Conservation (phyloP, 2,113 vertebrate species). For the Amphilophus citrinellus region DNA sequence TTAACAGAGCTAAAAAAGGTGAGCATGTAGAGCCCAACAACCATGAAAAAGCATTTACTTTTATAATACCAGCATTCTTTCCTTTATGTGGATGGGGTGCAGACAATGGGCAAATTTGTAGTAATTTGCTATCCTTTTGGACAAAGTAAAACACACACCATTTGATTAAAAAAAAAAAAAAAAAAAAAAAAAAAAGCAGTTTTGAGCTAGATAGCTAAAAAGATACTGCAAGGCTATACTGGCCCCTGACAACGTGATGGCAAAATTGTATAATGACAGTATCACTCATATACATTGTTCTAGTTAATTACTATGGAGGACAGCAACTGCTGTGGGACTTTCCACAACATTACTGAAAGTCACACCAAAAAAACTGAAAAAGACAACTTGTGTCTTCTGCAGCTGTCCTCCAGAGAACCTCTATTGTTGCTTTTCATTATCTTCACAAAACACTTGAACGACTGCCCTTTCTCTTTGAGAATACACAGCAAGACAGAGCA, state of each 20-base stretch:
- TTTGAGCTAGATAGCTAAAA: not conserved
- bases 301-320: not conserved
- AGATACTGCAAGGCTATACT: not conserved
- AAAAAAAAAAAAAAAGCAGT: not conserved
- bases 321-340: not conserved
- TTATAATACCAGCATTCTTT: not conserved
- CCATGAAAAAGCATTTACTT: not conserved
- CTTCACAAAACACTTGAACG: not conserved
- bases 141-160: not conserved
- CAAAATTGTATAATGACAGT: not conserved
- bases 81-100: not conserved
- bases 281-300: not conserved
- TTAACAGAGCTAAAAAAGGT: not conserved
- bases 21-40: not conserved
- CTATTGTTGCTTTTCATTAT: slow-evolving; percentile 32
- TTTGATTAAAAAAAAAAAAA: not conserved
- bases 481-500: not conserved
- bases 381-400: not conserved
- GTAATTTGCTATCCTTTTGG: not conserved
- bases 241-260: not conserved
- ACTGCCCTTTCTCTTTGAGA: not conserved
- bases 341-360: not conserved
- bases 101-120: not conserved
- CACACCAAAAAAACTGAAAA: not conserved
- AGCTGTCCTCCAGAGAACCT: not conserved